These are phyloP conservation scores for Okapia johnstoni DNA, from an alignment of 2,113 vertebrate species.

Conservation along the genomic window DNA sequence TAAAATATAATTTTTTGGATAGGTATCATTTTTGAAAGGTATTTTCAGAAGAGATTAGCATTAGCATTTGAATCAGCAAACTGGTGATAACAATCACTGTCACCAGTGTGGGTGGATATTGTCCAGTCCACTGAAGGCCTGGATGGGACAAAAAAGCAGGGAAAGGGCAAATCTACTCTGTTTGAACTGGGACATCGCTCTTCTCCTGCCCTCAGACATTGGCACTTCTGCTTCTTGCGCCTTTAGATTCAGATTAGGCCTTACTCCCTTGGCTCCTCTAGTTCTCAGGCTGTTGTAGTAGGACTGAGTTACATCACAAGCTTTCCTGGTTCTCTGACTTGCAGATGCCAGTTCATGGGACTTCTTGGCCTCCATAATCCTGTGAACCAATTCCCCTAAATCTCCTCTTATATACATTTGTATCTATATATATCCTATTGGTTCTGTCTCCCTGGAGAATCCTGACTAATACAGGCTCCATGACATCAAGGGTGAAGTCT, in stretches of 20 bases:
- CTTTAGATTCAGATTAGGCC: background rate
- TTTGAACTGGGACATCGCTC: background rate
- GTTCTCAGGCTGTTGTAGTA: background rate
- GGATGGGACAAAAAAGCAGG: background rate
- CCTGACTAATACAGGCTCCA: background rate
- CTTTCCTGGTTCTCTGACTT: background rate
- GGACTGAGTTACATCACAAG: background rate
- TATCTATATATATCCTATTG: background rate
- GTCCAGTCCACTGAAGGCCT: background rate
- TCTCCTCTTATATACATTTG: background rate
- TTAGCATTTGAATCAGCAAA: background rate
- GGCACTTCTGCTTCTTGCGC: background rate
- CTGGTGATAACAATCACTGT: background rate
- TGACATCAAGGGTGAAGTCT: background rate
- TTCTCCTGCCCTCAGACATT: background rate
- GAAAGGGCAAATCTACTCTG: background rate
- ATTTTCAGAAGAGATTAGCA: background rate
- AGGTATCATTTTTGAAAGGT: background rate
- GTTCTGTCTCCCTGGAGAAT: background rate
- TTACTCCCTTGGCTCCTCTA: background rate
- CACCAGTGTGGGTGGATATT: background rate
- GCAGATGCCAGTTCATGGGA: background rate
- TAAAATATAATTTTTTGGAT: background rate
- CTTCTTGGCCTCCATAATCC: background rate
- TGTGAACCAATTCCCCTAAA: background rate